A percentile compares a stretch with the other conserved stretches of the same genome.
Conservation (phyloP, 2,797 vertebrate genomes). For the Lycodopsis pacificus region DNA sequence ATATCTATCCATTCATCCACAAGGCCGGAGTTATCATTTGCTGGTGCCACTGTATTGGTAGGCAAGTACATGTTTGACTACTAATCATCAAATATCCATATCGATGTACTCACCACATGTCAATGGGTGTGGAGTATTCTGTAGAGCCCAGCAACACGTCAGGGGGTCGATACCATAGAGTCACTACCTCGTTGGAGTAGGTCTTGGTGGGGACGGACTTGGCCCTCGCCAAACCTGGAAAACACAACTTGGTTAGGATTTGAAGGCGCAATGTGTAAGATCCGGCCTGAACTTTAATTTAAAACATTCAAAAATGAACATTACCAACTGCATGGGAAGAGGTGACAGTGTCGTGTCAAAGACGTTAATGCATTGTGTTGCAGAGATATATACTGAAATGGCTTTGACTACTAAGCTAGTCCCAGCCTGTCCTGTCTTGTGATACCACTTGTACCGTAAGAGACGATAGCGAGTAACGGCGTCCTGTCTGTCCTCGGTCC, state of each 20-base stretch:
- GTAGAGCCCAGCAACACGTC: constrained; percentile 96
- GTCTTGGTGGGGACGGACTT: constrained; percentile 90
- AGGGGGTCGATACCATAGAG: constrained; percentile 96
- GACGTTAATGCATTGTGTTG: not conserved
- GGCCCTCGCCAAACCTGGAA: constrained; percentile 71
- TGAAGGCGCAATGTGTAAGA: not conserved
- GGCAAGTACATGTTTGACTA: not conserved
- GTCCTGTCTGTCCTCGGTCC: not conserved
- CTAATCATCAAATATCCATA: not conserved
- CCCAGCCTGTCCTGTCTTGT: too few species aligned
- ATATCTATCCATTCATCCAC: not conserved
- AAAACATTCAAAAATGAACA: not conserved
- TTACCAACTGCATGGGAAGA: not conserved
- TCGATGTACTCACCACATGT: constrained; percentile 92
- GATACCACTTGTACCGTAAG: not conserved
- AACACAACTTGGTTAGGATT: constrained; percentile 9
- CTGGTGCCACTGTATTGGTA: not conserved
- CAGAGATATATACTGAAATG: too few species aligned
- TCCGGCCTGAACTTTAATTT: not conserved
- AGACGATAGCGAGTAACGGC: not conserved
- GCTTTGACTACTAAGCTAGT: too few species aligned
- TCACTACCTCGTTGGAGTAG: constrained; percentile 97
- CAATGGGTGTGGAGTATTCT: constrained; percentile 95
- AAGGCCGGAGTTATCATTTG: not conserved
- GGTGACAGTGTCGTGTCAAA: not conserved